phyloP scores from a whole-genome alignment of 2,113 vertebrate species.

The Lepidothrix coronata region DNA sequence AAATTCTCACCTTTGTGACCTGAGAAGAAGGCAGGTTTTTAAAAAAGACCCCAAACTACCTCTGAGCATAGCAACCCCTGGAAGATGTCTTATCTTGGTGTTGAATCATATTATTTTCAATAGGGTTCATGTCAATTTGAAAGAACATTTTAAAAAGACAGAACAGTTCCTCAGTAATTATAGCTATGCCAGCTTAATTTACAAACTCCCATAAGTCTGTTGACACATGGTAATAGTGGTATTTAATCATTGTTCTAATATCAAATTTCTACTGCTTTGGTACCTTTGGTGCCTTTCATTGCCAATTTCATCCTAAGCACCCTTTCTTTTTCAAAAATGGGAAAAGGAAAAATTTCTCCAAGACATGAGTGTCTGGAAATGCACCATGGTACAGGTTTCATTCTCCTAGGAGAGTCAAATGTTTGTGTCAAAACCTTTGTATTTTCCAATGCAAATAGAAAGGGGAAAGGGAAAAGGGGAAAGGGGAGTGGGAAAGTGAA shows the following conservation, averaged over 20 bases:
- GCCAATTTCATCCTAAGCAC: background rate
- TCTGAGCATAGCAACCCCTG: background rate
- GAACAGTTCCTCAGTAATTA: background rate
- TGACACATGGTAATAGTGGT: background rate
- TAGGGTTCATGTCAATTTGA: background rate
- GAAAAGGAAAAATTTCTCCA: background rate
- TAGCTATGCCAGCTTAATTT: background rate
- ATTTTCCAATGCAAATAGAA: background rate
- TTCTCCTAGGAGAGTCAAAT: background rate
- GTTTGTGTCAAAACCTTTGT: background rate
- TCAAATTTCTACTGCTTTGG: background rate
- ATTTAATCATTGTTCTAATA: conserved; percentile 1
- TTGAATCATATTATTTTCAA: background rate
- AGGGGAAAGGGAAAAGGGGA: background rate
- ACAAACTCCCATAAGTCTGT: background rate
- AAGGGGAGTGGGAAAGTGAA: no score
- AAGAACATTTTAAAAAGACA: background rate
- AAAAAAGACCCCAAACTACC: background rate
- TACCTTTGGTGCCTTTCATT: background rate
- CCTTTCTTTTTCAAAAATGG: background rate
- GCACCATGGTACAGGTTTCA: background rate
- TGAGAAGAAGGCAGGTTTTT: background rate
- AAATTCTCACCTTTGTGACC: background rate
- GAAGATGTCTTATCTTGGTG: background rate
- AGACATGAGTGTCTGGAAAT: background rate